phyloP scores from a whole-genome alignment of 2,113 vertebrate genomes.

The Lepidothrix coronata region DNA sequence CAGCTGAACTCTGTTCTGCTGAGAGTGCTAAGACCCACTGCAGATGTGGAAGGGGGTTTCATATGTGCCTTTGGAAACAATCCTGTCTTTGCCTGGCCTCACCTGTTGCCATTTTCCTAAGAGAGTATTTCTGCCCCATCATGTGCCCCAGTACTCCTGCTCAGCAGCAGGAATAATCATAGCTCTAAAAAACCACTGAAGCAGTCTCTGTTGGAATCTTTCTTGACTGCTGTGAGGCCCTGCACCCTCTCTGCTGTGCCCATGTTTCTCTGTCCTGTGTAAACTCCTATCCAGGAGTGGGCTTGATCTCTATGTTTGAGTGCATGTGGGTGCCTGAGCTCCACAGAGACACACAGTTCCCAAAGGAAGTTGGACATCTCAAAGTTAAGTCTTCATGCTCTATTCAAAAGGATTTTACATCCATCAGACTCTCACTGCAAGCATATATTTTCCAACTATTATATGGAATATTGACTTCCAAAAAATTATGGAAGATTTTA shows the following conservation, averaged over 20 bases:
- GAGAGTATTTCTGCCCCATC: neutral
- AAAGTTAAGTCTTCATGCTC: neutral
- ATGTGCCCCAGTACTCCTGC: neutral
- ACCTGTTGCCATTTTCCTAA: neutral
- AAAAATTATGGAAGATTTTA: neutral
- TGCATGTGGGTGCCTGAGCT: neutral
- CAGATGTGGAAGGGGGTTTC: neutral
- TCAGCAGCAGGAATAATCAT: neutral
- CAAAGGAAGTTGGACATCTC: neutral
- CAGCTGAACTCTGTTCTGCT: neutral
- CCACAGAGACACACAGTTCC: neutral
- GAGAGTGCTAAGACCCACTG: neutral
- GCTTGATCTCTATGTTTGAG: neutral
- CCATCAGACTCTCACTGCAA: neutral
- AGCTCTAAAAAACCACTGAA: neutral
- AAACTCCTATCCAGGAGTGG: neutral
- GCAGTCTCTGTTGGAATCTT: neutral
- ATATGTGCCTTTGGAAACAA: neutral
- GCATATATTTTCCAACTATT: neutral
- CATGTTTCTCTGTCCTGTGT: neutral
- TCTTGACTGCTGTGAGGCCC: neutral
- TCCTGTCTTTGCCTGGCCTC: neutral
- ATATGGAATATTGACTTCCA: neutral
- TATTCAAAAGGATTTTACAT: neutral
- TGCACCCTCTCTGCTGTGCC: rapidly evolving